phyloP scores from a whole-genome alignment of 92 coral and sea anemone genomes.

The Phenganax stokvisi region DNA sequence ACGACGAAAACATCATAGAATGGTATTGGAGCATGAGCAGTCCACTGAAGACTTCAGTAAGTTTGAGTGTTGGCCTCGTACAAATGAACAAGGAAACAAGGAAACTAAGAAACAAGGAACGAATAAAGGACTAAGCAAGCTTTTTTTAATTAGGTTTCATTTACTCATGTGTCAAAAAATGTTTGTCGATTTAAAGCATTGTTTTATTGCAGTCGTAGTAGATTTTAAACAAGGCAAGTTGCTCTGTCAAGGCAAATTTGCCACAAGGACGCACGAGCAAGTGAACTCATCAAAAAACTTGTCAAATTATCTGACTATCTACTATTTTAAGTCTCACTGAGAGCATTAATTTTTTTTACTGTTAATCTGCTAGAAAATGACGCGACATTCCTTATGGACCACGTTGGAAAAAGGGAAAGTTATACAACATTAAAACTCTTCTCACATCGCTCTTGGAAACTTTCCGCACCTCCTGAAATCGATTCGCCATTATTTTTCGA shows the following conservation, averaged over 20 bases:
- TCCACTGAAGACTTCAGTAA: constrained; percentile 60
- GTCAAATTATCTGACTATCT: not conserved
- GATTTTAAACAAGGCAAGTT: no score
- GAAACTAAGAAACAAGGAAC: no score
- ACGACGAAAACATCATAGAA: constrained; percentile 73
- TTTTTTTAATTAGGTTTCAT: no score
- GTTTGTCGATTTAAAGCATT: no score
- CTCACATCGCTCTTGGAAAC: constrained; percentile 38
- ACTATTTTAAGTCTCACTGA: not conserved
- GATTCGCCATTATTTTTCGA: not conserved
- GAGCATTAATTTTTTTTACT: not conserved
- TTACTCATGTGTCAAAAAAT: no score
- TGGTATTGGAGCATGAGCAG: constrained; percentile 59
- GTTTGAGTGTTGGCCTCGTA: constrained; percentile 13
- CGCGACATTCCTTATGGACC: constrained; percentile 61
- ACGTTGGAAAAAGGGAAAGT: not conserved
- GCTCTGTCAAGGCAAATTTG: no score
- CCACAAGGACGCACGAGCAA: no score
- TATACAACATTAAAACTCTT: constrained; percentile 17
- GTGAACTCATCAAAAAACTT: not conserved
- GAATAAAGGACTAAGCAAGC: no score
- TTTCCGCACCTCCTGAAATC: constrained; percentile 1
- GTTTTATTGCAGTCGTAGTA: no score
- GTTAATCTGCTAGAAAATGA: constrained; percentile 60
- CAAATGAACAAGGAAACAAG: not conserved